Percentiles rank a stretch among this genome's conserved stretches.
These are phyloP conservation scores for Aricia artaxerxes DNA, from an alignment of 2,888 invertebrate species.

Conservation along the genomic window DNA sequence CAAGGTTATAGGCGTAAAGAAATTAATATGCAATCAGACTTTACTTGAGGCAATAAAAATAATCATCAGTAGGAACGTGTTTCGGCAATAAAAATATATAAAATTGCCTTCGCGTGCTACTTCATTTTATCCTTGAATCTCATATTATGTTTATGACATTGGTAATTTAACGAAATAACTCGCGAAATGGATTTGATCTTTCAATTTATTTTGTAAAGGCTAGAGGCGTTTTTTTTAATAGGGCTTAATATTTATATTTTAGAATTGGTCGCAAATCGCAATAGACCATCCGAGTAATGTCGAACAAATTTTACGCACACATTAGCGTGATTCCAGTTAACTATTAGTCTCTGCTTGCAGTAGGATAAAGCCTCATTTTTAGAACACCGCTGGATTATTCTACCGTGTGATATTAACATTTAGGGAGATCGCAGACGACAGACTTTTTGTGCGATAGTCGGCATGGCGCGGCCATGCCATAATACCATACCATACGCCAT, in stretches of 20 bases:
- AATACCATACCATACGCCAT: too few species aligned
- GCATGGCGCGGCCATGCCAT: too few species aligned
- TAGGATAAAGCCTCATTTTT: too few species aligned
- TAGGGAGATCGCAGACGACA: too few species aligned
- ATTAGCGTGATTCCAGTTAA: too few species aligned
- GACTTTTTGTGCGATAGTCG: too few species aligned
- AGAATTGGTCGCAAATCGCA: too few species aligned
- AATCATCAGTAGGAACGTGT: not conserved
- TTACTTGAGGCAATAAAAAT: not conserved
- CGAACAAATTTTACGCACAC: too few species aligned
- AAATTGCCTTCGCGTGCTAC: slow-evolving; percentile 23
- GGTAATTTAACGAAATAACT: not conserved
- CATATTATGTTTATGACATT: not conserved
- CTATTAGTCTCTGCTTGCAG: too few species aligned
- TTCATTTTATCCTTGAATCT: slow-evolving; percentile 21
- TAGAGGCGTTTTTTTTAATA: not conserved
- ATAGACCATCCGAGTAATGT: too few species aligned
- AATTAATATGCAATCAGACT: slow-evolving; percentile 22
- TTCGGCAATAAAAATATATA: slow-evolving; percentile 6
- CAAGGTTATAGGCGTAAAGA: slow-evolving; percentile 12
- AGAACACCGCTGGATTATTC: too few species aligned
- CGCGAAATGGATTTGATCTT: not conserved
- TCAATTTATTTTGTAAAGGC: not conserved
- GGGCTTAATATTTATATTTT: not conserved
- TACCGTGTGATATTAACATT: too few species aligned